Base-by-base conservation (phyloP, 2,797 vertebrate species). In the Melanotaenia boesemani region DNA sequence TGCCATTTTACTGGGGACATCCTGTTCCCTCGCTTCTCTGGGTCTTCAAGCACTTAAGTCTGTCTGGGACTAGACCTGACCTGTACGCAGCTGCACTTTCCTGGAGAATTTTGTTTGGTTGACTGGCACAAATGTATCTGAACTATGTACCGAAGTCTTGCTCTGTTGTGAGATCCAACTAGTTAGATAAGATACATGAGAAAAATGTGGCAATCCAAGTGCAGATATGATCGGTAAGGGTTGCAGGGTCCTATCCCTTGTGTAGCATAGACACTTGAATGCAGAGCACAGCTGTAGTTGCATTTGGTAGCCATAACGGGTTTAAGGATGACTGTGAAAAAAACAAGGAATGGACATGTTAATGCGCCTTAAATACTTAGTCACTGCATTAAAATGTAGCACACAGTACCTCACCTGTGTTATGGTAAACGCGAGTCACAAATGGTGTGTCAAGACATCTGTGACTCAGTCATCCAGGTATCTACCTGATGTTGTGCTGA, bases 391-490 rank as follows among this genome's bases (percentile, higher is more conserved):
- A 20, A 55, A 24, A 60, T 66, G 5, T 2, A 20, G 44, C 22
- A 52, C 13, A 65, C 82, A 72, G 48, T 57, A 2, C 52, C 79
- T 77, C 82, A 81, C 87, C 79, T 90, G 81, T 90, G 81, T 74
- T 83, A 82, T 77, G 83, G 82, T 83, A 72, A 74, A 76, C 59
- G 50, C 7, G 79, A 74, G 28, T 9, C 69, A 72, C 67, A 62
- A 60, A 68, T 79, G 85, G 73, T 80, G 68, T 82, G 79, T 60
- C 11, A 10, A 57, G 72, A 72, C 77, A 79, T 2, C 58, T 46
- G 68, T 91, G 90, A 92, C 70, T 92, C 70, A 82, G 30, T 7
- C 39, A 22, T 55, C 24, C 67, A 66, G 88, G 84, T 86, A 83
- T 89, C 72, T 37, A 46, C 20, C 32, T 1, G 2, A 50, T 7